A percentile compares a stretch with the other conserved stretches of the same genome.
phyloP scores from a whole-genome alignment of 1,140 invertebrate genomes.

The Drosophila kanapiae region DNA sequence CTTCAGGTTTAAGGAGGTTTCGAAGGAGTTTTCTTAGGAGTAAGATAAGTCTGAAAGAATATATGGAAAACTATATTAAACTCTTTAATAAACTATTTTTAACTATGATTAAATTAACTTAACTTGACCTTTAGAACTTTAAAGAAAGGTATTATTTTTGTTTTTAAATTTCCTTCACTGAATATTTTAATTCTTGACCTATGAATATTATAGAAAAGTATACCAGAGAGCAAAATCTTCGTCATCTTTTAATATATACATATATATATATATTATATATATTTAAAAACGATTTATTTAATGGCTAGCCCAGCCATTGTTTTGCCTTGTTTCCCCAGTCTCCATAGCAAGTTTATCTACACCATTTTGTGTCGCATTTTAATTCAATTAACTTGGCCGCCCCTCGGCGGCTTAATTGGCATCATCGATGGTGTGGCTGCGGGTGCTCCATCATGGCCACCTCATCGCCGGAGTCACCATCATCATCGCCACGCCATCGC shows the following conservation, averaged over 20 bases:
- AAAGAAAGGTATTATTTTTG: not conserved
- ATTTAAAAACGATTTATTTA: constrained; percentile 46
- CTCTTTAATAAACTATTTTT: not conserved
- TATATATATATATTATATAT: constrained; percentile 18
- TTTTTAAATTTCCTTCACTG: not conserved
- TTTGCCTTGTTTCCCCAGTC: constrained; percentile 9
- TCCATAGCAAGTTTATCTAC: constrained; percentile 37
- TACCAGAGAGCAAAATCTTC: constrained; percentile 8
- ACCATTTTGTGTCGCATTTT: constrained; percentile 71
- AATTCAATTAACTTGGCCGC: constrained; percentile 70
- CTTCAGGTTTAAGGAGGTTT: not conserved
- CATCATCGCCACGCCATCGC: not conserved
- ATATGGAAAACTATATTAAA: not conserved
- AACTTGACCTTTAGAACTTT: no score
- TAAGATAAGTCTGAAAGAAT: no score
- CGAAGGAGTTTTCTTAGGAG: not conserved
- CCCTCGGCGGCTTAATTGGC: constrained; percentile 69
- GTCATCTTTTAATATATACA: not conserved
- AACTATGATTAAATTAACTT: not conserved
- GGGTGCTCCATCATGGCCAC: constrained; percentile 49
- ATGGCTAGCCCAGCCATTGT: constrained; percentile 27
- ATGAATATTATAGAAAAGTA: not conserved
- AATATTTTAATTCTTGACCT: not conserved
- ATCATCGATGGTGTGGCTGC: constrained; percentile 60
- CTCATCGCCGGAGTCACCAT: constrained; percentile 20